Base-by-base conservation (phyloP, 2,888 invertebrate genomes). In the Imbricaverruca yamaguchii region DNA sequence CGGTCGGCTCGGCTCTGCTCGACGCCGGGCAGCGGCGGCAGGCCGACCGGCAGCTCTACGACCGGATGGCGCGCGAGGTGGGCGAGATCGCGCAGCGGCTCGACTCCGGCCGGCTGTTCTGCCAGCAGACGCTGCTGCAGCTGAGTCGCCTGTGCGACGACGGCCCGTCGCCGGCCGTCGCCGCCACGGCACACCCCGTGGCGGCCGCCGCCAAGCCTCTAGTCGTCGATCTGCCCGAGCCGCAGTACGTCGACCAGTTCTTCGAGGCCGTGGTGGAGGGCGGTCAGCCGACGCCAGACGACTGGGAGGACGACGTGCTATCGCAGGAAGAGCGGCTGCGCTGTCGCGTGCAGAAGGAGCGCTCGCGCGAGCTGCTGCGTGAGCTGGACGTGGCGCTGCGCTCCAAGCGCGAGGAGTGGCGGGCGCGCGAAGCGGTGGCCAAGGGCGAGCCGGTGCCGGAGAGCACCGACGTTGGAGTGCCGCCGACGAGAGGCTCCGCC, bases 191-290 rank as follows among this genome's bases (percentile, higher is more conserved):
- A 4, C 53, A 18, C 39, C 13, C 39, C 53, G 53, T 18, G 39
- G 53, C 74, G 53, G 18, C 74, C 53, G 74, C 74, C 74, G 69
- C 74, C 53, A 53, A 11, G 4, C 69, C 69, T 10, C 74, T 15
- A 2, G 15, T 53, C 18, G 53, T 8, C 18, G 74, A 74, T 0
- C 74, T 74, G 74, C 74, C 74, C 18, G 74, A 74, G 53, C 74
- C 74, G 8, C 53, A 74, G 74, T 18, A 53, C 8, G 74, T 74
- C 18, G 74, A 74, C 53, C 74, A 74, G 53, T 74, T 74, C 74
- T 74, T 74, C 53, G 74, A 74, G 74, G 74, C 74, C 7, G 74
- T 74, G 74, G 74, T 74, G 53, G 74, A 74, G 53, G 53, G 74
- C 21, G 74, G 21, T 53, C 8, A 12, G 18, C 15, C 11, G 74